Conservation (phyloP, 2,113 vertebrate genomes). For the Balaenoptera acutorostrata region DNA sequence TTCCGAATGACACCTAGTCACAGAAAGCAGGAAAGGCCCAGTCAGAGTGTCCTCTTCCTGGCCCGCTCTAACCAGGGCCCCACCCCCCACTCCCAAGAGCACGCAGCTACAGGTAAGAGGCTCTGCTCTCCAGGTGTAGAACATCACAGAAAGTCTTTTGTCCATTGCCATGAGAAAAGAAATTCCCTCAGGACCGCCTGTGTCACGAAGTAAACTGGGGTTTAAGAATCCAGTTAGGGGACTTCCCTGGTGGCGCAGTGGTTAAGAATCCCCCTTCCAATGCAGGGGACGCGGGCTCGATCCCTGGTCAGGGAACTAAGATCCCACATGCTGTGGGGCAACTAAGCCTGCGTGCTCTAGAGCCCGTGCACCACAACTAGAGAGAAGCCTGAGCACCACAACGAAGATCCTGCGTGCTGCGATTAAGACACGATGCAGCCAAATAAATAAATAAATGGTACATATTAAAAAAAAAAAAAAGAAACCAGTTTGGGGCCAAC, state of each 20-base stretch:
- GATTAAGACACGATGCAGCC: no score
- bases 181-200: not conserved
- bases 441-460: no score
- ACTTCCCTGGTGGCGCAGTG: no score
- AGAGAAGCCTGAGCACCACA: no score
- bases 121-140: not conserved
- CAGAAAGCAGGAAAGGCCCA: not conserved
- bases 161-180: not conserved
- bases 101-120: not conserved
- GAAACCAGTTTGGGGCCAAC: not conserved
- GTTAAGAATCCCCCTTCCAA: no score
- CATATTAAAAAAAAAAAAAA: not conserved
- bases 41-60: not conserved
- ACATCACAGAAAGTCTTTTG: not conserved
- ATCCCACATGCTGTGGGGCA: no score
- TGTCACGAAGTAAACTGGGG: not conserved
- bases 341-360: no score
- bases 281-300: accelerated
- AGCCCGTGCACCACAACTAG: no score
- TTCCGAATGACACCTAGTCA: not conserved
- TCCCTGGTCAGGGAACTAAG: no score
- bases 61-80: not conserved
- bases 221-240: not conserved
- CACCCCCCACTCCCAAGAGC: not conserved
- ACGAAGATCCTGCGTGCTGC: no score